Percentiles rank a stretch among this genome's conserved stretches.
These are phyloP conservation scores for Thunnus thynnus DNA, from an alignment of 2,113 vertebrate species.

Conservation along the genomic window DNA sequence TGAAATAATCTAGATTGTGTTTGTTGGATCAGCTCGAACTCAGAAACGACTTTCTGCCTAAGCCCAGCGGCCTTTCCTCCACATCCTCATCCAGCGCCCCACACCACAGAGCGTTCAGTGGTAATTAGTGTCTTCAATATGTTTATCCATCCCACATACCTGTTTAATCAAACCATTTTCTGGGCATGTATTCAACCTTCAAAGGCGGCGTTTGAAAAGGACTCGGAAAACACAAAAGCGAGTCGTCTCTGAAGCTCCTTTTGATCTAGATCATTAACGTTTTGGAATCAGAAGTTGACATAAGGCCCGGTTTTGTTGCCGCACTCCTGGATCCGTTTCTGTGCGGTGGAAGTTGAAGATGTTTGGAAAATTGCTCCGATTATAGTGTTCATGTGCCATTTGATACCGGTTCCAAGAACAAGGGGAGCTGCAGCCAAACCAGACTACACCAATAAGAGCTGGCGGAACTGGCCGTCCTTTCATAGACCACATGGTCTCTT, in stretches of 20 bases:
- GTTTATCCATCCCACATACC: slow-evolving; percentile 78
- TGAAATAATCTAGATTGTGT: slow-evolving; percentile 69
- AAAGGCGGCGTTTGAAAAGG: slow-evolving; percentile 70
- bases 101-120: slow-evolving; percentile 67
- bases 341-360: slow-evolving; percentile 87
- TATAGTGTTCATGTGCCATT: slow-evolving; percentile 90
- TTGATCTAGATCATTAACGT: slow-evolving; percentile 86
- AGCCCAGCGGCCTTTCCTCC: slow-evolving; percentile 64
- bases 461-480: slow-evolving; percentile 91
- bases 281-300: slow-evolving; percentile 83
- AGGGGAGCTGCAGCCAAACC: slow-evolving; percentile 90
- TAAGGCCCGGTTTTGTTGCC: slow-evolving; percentile 81
- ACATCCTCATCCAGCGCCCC: slow-evolving; percentile 71
- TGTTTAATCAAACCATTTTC: slow-evolving; percentile 77
- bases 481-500: slow-evolving; percentile 91
- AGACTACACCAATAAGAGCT: slow-evolving; percentile 90
- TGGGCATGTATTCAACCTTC: slow-evolving; percentile 74
- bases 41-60: slow-evolving; percentile 44
- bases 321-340: slow-evolving; percentile 85
- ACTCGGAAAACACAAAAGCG: slow-evolving; percentile 70
- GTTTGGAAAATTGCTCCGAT: slow-evolving; percentile 88
- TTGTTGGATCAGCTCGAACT: slow-evolving; percentile 55
- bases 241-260: slow-evolving; percentile 77
- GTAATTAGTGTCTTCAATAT: slow-evolving; percentile 81
- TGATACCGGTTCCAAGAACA: slow-evolving; percentile 90